Evolutionary conservation across 2,113 vertebrate species (phyloP), one percentile per base, ranked within the genome.

Genomic region (Chelonoidis abingdonii): DNA sequence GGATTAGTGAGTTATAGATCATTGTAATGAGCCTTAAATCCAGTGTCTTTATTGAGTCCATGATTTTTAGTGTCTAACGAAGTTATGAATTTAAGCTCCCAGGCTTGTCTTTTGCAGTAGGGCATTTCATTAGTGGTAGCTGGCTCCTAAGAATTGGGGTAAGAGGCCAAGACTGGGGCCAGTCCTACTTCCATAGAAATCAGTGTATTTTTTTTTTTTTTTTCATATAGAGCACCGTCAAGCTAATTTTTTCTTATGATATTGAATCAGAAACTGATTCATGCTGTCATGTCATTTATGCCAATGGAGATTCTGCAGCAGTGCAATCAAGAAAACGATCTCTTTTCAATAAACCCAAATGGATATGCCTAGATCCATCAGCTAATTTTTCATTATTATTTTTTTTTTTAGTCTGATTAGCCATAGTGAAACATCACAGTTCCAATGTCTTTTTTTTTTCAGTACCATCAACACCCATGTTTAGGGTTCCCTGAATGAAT

Each of bases 141-240:
- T 96, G 95, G 41, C 65, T 95, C 57, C 81, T 94, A 57, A 89
- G 91, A 93, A 91, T 82, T 59, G 11, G 19, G 95, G 81, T 96
- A 91, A 78, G 38, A 47, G 38, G 25, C 75, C 75, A 47, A 27
- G 41, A 47, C 3, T 47, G 11, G 22, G 75, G 24, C 12, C 24
- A 25, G n/a, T n/a, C 16, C 35, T 21, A 38, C 35, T 38, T 5
- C 35, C 65, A n/a, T 21, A 35, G 35, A 69, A n/a, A 2, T 22
- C 62, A 65, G 31, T 65, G 35, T 31, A 17, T 17, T 65, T 35
- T 35, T 10, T 41, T 65, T 35, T 35, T 10, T 41, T 86, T 10
- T 86, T 95, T 95, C 54, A 95, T 92, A 92, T 49, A 76, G 86
- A n/a, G 25, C 82, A 62, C 25, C 62, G 78, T 92, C 65, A 50